Evolutionary conservation across 2,888 invertebrate species (phyloP).

Genomic region (Hipparchia sbordonii): DNA sequence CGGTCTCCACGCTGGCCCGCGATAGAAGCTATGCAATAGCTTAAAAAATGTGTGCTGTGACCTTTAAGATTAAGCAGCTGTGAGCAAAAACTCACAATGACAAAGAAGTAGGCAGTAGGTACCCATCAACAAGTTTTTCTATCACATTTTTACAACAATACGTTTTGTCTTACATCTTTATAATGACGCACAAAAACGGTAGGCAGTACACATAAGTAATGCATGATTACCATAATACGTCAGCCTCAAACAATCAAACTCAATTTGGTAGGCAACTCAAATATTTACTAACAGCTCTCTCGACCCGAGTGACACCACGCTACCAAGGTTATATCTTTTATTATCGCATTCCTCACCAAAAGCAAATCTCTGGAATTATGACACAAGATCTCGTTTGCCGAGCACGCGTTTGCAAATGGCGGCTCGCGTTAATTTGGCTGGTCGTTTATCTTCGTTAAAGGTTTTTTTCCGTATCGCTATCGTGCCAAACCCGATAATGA

Average conservation of each 20-base stretch:
- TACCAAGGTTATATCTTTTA: conserved; percentile 40
- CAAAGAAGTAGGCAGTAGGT: background rate
- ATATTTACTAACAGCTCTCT: conserved; percentile 44
- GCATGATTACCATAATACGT: background rate
- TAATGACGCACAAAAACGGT: conserved; percentile 2
- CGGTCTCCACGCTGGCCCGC: too few relatives aligned
- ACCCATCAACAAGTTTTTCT: background rate
- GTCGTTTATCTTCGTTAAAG: conserved; percentile 62
- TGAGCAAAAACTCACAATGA: background rate
- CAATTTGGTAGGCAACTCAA: conserved; percentile 29
- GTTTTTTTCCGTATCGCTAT: conserved; percentile 78
- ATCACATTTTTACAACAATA: background rate
- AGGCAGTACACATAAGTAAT: background rate
- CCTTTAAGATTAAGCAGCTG: too few relatives aligned
- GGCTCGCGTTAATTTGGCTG: conserved; percentile 54
- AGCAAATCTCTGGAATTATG: conserved; percentile 30
- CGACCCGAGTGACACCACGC: conserved; percentile 51
- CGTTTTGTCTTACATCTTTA: background rate
- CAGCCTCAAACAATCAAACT: conserved; percentile 8
- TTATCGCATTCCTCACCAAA: conserved; percentile 36
- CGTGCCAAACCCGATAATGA: conserved; percentile 69
- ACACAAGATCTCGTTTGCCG: conserved; percentile 36
- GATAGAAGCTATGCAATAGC: too few relatives aligned
- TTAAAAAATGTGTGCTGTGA: too few relatives aligned
- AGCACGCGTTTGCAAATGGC: conserved; percentile 39